A percentile compares a stretch with the other conserved stretches of the same genome.
Evolutionary conservation across 2,113 vertebrate species (phyloP).

Genomic region (Crotalus tigris): DNA sequence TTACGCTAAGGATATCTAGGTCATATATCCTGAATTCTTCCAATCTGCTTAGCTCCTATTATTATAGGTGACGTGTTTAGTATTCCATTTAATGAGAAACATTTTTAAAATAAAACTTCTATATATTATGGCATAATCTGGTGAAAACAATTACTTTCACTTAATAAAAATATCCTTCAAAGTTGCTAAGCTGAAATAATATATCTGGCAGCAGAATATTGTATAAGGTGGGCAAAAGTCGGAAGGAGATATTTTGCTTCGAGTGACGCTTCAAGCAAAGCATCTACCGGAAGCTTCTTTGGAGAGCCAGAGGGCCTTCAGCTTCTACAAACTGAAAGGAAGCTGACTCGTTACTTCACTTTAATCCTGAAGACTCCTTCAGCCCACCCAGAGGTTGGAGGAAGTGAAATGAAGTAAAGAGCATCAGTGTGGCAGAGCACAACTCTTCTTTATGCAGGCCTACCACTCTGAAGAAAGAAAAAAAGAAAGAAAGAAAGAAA

Average conservation of each 20-base stretch:
- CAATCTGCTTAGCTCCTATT: neutral
- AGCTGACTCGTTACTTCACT: neutral
- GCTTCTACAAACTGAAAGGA: neutral
- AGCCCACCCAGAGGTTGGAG: neutral
- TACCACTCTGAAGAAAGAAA: neutral
- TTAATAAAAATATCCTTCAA: slow-evolving; percentile 24
- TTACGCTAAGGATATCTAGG: neutral
- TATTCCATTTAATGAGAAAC: slow-evolving; percentile 11
- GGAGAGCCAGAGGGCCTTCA: neutral
- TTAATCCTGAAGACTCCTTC: neutral
- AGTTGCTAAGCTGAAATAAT: neutral
- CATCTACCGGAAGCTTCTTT: neutral
- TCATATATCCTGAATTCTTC: neutral
- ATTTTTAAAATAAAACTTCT: neutral
- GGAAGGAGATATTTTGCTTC: neutral
- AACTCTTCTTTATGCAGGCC: neutral
- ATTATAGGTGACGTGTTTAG: neutral
- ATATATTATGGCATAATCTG: neutral
- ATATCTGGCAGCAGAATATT: neutral
- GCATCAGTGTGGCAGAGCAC: neutral
- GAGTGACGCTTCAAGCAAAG: neutral
- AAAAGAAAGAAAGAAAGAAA: too few species aligned
- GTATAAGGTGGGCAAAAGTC: neutral
- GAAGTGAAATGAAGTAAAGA: neutral
- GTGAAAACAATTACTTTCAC: slow-evolving; percentile 21